Conservation (phyloP, 2,113 vertebrate species). For the Cavia porcellus region DNA sequence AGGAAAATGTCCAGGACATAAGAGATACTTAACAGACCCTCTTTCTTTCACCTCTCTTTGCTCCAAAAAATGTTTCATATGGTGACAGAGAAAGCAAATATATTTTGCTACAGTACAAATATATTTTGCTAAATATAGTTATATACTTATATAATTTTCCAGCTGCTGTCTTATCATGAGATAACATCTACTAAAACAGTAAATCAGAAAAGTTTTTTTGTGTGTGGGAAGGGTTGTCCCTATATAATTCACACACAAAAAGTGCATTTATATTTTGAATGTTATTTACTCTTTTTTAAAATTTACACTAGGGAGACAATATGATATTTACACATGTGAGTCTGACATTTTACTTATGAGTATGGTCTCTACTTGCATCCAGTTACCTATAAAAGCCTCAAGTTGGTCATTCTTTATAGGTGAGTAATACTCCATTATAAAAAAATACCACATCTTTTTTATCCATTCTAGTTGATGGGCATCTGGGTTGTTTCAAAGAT, state of each 20-base stretch:
- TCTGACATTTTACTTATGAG: no score
- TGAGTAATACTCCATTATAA: no score
- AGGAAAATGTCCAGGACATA: background rate
- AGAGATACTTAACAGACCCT: background rate
- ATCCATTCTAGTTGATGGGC: no score
- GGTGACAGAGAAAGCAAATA: constrained; percentile 26
- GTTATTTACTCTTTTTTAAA: no score
- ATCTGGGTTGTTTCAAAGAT: no score
- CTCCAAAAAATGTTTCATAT: background rate
- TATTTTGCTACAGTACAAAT: background rate
- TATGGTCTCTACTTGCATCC: no score
- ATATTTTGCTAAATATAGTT: constrained; percentile 49
- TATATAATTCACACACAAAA: background rate
- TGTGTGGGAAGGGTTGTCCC: background rate
- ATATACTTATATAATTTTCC: background rate
- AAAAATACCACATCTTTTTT: no score
- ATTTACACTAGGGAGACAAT: no score
- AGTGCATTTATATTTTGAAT: background rate
- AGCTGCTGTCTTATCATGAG: background rate
- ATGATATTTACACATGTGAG: no score
- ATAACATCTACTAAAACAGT: constrained; percentile 27
- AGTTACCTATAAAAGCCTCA: no score
- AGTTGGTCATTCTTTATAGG: no score
- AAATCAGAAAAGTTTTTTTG: constrained; percentile 39
- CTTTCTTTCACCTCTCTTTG: background rate